Base-by-base conservation (phyloP, 2,888 invertebrate species). In the Tenthredo livida region DNA sequence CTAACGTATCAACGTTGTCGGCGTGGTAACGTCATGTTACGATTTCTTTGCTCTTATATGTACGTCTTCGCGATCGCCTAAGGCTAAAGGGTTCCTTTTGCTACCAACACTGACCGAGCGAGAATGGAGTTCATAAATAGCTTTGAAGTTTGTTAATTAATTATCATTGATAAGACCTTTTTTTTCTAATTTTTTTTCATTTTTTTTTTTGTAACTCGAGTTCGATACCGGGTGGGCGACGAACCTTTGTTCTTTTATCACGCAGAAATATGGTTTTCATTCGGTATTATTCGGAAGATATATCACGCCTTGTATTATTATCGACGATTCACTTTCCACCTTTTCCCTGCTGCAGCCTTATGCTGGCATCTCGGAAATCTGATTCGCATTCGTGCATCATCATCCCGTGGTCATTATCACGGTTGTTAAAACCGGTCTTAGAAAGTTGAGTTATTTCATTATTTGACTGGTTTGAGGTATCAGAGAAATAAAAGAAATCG, bases 341-440 rank as follows among this genome's bases (percentile, higher is more conserved):
- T 40, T 25, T 43, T n/a, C 4, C 10, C 3, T 9, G n/a, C 7
- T 21, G 10, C n/a, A n/a, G n/a, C n/a, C 40, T 17, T 2, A 1
- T 2, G 15, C 70, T n/a, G 33, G 54, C n/a, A 54, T 77, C 54
- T 40, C 3, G 25, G 50, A 54, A 77, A 77, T 77, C n/a, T 33
- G 77, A 77, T 50, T 77, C 77, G 29, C 47, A 29, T 77, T 77
- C 77, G 77, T 77, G 77, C 78, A 61, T 80, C 78, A 58, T 80
- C 78, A 61, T 80, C 78, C 7, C 75, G 37, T 37, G 21, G 58
- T 77, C 77, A 77, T 77, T 77, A 77, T 77, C 77, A 77, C 50
- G 77, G 77, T 29, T 54, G 54, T 77, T 77, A 61, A 80, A 80
- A 80, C 80, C 80, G 80, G 80, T 80, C 21, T 40, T 80, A 77